A percentile compares a stretch with the other conserved stretches of the same genome.
Evolutionary conservation across 2,888 invertebrate species (phyloP).

Genomic region (Epinotia nisella): DNA sequence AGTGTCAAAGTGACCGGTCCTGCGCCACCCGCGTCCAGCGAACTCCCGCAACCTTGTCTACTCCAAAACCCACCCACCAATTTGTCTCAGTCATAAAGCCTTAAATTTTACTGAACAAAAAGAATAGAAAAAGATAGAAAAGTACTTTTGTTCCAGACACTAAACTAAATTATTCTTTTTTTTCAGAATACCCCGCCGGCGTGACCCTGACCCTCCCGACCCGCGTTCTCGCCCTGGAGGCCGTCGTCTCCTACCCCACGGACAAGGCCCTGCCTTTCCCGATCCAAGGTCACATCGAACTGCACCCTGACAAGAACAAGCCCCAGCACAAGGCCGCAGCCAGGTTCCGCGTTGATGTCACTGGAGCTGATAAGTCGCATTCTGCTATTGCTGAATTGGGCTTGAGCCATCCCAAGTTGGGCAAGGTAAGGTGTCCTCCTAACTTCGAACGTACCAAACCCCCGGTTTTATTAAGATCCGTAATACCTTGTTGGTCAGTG

Average conservation of each 20-base stretch:
- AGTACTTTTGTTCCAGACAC: not conserved
- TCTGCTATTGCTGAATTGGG: constrained; percentile 84
- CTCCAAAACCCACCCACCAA: too few species aligned
- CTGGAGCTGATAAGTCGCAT: constrained; percentile 76
- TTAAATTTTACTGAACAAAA: too few species aligned
- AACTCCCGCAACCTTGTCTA: too few species aligned
- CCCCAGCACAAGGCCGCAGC: constrained; percentile 88
- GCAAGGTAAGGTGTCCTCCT: constrained; percentile 73
- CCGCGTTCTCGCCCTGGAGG: constrained; percentile 87
- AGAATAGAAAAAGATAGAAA: not conserved
- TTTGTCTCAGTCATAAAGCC: not conserved
- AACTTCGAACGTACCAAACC: not conserved
- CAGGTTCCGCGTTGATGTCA: constrained; percentile 81
- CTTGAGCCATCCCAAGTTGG: constrained; percentile 88
- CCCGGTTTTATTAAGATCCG: too few species aligned
- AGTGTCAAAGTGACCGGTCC: too few species aligned
- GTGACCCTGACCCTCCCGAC: constrained; percentile 87
- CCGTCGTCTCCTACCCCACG: constrained; percentile 76
- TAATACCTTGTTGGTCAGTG: too few species aligned
- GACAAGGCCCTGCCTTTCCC: constrained; percentile 82
- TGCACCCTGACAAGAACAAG: constrained; percentile 89
- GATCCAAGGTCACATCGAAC: constrained; percentile 85
- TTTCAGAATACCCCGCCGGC: constrained; percentile 73
- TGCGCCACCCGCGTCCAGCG: too few species aligned
- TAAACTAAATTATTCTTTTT: not conserved